Base-by-base conservation (phyloP, 2,888 invertebrate species). In the Brachyptera putata region DNA sequence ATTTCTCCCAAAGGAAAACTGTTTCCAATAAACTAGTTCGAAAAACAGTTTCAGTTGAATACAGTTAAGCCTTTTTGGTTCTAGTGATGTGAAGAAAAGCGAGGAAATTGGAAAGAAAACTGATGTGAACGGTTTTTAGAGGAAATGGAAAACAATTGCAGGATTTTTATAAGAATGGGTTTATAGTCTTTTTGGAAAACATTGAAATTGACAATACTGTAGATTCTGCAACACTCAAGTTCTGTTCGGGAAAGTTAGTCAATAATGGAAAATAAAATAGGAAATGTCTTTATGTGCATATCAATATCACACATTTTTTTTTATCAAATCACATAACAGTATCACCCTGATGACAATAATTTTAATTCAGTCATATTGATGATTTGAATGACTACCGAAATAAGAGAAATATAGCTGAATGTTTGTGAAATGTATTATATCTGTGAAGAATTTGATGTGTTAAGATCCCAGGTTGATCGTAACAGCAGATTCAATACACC, bases 41-140 rank as follows among this genome's bases (percentile, higher is more conserved):
- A 21, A 43, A 43, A 43, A 30, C 11, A 16, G 43, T 21, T 16
- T 43, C 18, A 21, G 43, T 39, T 18, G 43, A 21, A 43, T 18
- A 43, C 43, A 43, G 43, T 43, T 43, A 43, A 43, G 43, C 43
- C 21, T 21, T 43, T 43, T 43, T 43, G 43, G 7, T 43, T 21
- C 21, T n/a, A n/a, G n/a, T n/a, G n/a, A n/a, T 18, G 14, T 43
- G 21, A 30, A 30, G 16, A 43, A n/a, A n/a, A n/a, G n/a, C n/a
- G n/a, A n/a, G n/a, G n/a, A n/a, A n/a, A 43, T 43, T 43, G 43
- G 43, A 43, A 43, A 18, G n/a, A 11, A 11, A 16, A 43, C 43
- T 18, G 18, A 43, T 43, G 43, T 43, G 18, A 43, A 43, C 43
- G 43, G 18, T 43, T n/a, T n/a, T 4, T 18, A 43, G 43, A 43